Percentiles rank a stretch among this genome's conserved stretches.
Conservation (phyloP, 1,140 invertebrate genomes). For the Drosophila miranda region DNA sequence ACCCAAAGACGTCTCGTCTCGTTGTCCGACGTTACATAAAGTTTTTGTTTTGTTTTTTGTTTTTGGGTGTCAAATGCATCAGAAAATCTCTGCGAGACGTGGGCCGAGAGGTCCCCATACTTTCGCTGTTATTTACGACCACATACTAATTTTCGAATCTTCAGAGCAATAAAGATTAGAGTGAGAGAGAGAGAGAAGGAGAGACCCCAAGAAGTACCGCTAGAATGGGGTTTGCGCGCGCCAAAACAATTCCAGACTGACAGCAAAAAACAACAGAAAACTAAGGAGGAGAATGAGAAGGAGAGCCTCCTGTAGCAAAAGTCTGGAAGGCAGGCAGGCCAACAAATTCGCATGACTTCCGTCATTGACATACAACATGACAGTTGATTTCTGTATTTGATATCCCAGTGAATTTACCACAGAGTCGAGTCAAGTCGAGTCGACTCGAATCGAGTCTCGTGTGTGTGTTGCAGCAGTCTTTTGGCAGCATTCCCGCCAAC, state of each 20-base stretch:
- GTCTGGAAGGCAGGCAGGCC: neutral
- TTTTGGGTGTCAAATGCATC: slow-evolving; percentile 46
- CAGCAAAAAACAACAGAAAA: slow-evolving; percentile 7
- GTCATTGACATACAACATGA: slow-evolving; percentile 79
- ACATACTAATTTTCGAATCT: slow-evolving; percentile 63
- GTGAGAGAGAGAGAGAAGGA: neutral
- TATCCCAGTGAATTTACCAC: slow-evolving; percentile 66
- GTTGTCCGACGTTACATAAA: slow-evolving; percentile 51
- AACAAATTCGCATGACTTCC: slow-evolving; percentile 71
- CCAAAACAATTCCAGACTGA: slow-evolving; percentile 39
- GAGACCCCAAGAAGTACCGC: slow-evolving; percentile 30
- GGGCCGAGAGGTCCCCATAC: slow-evolving; percentile 46
- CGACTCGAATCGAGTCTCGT: slow-evolving; percentile 7
- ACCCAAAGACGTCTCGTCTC: slow-evolving; percentile 11
- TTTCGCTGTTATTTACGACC: slow-evolving; percentile 69
- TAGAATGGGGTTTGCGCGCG: slow-evolving; percentile 46
- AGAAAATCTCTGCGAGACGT: slow-evolving; percentile 31
- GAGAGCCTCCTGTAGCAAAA: neutral
- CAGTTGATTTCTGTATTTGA: slow-evolving; percentile 80
- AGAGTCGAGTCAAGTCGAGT: no score
- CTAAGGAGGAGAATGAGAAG: slow-evolving; percentile 3
- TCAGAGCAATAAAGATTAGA: slow-evolving; percentile 58
- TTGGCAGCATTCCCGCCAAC: neutral
- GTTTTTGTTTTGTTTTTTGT: slow-evolving; percentile 5
- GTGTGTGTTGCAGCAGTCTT: slow-evolving; percentile 6